Conservation (phyloP, 2,888 invertebrate species). For the Caenorhabditis zanzibari region DNA sequence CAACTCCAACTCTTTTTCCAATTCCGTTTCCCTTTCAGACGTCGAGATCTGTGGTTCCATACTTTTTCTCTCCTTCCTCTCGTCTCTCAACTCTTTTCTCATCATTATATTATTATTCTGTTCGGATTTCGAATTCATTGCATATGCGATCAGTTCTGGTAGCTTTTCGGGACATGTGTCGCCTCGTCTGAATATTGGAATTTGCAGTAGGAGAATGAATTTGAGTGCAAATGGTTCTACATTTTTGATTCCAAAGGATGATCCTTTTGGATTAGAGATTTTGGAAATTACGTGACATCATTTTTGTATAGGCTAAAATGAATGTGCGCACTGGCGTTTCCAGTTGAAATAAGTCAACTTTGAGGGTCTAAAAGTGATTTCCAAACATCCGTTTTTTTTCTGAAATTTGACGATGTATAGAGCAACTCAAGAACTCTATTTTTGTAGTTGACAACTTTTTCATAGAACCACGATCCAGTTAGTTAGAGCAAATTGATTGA, state of each 20-base stretch:
- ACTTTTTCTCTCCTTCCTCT: conserved; percentile 42
- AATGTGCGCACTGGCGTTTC: no score
- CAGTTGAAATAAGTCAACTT: no score
- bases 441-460: no score
- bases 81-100: conserved; percentile 43
- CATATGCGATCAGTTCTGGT: conserved; percentile 63
- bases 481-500: no score
- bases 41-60: conserved; percentile 10
- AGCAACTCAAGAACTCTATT: no score
- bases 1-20: conserved; percentile 59
- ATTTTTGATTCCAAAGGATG: no score
- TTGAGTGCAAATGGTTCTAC: not conserved
- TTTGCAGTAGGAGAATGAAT: no score
- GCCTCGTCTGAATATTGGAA: conserved; percentile 36
- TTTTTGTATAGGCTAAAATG: no score
- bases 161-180: conserved; percentile 56
- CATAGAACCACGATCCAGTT: no score
- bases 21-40: conserved; percentile 23
- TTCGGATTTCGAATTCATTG: conserved; percentile 46
- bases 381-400: no score
- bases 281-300: not conserved
- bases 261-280: not conserved
- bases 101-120: conserved; percentile 44
- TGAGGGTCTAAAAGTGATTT: no score
- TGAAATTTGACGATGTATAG: no score